Evolutionary conservation across 2,113 vertebrate species (phyloP).

Genomic region (Colinus virginianus): DNA sequence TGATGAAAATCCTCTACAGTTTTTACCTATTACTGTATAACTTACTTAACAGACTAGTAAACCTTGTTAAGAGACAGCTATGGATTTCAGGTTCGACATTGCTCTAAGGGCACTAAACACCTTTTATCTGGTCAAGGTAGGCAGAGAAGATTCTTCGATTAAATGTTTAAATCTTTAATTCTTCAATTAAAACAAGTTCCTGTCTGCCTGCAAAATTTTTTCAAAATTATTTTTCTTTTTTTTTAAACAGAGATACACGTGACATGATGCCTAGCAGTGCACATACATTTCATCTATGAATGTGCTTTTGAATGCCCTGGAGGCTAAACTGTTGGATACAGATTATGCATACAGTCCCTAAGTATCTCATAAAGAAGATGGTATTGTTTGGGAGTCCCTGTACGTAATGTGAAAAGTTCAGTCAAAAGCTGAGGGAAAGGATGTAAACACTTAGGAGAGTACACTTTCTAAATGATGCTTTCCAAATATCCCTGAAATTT

Average conservation of each 20-base stretch:
- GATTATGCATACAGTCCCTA: background rate
- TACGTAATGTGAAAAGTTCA: background rate
- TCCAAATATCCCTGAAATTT: background rate
- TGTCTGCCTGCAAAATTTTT: background rate
- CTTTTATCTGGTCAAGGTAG: background rate
- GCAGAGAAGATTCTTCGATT: background rate
- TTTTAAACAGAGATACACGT: background rate
- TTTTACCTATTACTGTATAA: background rate
- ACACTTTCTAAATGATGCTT: background rate
- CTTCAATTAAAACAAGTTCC: background rate
- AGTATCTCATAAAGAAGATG: background rate
- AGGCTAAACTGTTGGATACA: background rate
- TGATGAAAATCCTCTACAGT: background rate
- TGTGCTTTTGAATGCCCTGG: background rate
- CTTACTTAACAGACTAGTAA: background rate
- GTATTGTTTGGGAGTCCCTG: background rate
- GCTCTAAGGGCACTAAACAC: background rate
- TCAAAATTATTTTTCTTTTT: background rate
- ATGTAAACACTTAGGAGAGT: background rate
- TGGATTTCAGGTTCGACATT: background rate
- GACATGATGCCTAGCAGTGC: background rate
- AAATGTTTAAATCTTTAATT: background rate
- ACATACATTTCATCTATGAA: background rate
- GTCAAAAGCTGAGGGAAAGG: background rate
- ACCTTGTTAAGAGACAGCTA: background rate